A percentile compares a stretch with the other conserved stretches of the same genome.
phyloP scores from a whole-genome alignment of 2,888 invertebrate genomes.

The Pyrochroa serraticornis region DNA sequence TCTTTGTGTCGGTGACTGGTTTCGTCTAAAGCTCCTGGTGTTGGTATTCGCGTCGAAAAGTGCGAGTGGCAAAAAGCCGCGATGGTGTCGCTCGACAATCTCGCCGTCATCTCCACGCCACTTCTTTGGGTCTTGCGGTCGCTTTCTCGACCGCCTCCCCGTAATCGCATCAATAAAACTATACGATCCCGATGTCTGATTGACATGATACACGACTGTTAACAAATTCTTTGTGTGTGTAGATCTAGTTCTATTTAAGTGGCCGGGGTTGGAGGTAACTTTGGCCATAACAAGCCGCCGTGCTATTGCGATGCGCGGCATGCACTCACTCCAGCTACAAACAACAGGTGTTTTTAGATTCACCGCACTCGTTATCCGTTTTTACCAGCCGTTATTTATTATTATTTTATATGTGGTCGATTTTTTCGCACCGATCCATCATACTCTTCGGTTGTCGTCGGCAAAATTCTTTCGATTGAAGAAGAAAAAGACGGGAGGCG shows the following conservation, averaged over 20 bases:
- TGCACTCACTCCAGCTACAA: constrained; percentile 41
- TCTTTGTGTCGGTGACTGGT: constrained; percentile 1
- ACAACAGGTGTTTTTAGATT: constrained; percentile 50
- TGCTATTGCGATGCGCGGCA: constrained; percentile 47
- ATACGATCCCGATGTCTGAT: constrained; percentile 43
- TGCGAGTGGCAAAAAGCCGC: constrained; percentile 21
- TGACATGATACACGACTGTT: constrained; percentile 50
- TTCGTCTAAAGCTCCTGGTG: constrained; percentile 4
- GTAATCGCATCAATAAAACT: constrained; percentile 39
- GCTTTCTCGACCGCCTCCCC: constrained; percentile 30
- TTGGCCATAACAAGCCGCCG: constrained; percentile 47
- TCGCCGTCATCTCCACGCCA: constrained; percentile 12
- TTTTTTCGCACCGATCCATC: constrained; percentile 44
- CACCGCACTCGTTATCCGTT: constrained; percentile 47
- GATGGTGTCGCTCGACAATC: constrained; percentile 26
- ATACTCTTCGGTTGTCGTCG: constrained; percentile 23
- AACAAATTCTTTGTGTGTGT: constrained; percentile 49
- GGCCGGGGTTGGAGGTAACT: constrained; percentile 42
- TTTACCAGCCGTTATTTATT: constrained; percentile 46
- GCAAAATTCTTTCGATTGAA: constrained; percentile 10
- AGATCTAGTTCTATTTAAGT: constrained; percentile 50
- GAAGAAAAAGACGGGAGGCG: background rate
- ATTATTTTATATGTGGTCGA: constrained; percentile 46
- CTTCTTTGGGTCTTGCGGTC: constrained; percentile 23
- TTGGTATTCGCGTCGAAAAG: constrained; percentile 22